Conservation (phyloP, 2,888 invertebrate species). For the Melinaea marsaeus region DNA sequence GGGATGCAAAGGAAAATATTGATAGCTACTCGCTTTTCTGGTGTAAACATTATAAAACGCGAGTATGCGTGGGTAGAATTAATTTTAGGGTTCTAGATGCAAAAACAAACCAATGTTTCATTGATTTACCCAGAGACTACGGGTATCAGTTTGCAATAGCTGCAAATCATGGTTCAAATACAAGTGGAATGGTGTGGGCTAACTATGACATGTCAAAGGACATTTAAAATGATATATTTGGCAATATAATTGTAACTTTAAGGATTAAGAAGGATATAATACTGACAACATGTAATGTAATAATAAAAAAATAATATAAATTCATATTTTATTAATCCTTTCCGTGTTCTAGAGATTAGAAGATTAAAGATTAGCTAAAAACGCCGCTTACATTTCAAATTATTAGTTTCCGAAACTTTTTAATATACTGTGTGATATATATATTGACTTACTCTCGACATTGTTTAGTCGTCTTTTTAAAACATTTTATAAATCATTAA, state of each 20-base stretch:
- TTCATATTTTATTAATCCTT: too few species aligned
- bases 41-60: conserved; percentile 77
- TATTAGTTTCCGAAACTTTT: too few species aligned
- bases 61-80: conserved; percentile 76
- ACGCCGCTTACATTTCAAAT: too few species aligned
- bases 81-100: conserved; percentile 61
- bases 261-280: too few species aligned
- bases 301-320: too few species aligned
- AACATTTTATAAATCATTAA: too few species aligned
- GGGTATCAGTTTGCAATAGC: conserved; percentile 89
- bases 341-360: too few species aligned
- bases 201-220: conserved; percentile 79
- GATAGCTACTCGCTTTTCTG: conserved; percentile 89
- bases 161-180: conserved; percentile 82
- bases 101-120: conserved; percentile 71
- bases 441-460: too few species aligned
- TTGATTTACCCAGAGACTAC: conserved; percentile 77
- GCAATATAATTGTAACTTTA: conserved; percentile 69
- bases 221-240: conserved; percentile 56
- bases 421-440: too few species aligned
- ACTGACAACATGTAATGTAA: too few species aligned
- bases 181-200: conserved; percentile 92
- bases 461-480: too few species aligned
- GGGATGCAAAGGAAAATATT: conserved; percentile 79
- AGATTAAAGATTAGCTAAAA: too few species aligned